phyloP scores from a whole-genome alignment of 2,888 invertebrate species.

The Drosophila neoperkinsi region DNA sequence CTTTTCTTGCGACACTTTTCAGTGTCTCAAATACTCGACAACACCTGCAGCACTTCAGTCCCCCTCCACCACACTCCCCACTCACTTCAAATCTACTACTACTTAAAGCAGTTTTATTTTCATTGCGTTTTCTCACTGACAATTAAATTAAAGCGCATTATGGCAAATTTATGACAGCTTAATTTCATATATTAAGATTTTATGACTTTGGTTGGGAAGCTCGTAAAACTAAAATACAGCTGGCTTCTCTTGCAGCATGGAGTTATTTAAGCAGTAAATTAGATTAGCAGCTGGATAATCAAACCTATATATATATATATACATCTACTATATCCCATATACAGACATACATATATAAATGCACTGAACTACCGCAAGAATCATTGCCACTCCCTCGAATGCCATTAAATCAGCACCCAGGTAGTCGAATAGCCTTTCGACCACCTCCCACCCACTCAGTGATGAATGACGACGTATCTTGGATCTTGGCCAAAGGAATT shows the following conservation, averaged over 20 bases:
- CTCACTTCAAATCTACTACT: background rate
- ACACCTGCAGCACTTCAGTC: constrained; percentile 57
- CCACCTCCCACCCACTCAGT: constrained; percentile 57
- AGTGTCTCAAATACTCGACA: constrained; percentile 19
- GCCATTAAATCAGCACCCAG: constrained; percentile 52
- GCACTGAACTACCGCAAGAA: constrained; percentile 29
- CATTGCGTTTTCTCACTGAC: constrained; percentile 73
- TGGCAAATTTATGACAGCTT: constrained; percentile 82
- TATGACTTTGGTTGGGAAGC: constrained; percentile 47
- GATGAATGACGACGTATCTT: constrained; percentile 62
- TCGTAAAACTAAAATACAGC: constrained; percentile 58
- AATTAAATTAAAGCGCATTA: constrained; percentile 82
- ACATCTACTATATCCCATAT: background rate
- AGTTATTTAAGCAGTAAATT: constrained; percentile 36
- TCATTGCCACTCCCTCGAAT: constrained; percentile 45
- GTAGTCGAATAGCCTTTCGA: constrained; percentile 44
- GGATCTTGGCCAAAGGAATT: constrained; percentile 63
- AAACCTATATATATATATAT: constrained; percentile 31
- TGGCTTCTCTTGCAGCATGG: constrained; percentile 19
- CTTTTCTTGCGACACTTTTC: constrained; percentile 50
- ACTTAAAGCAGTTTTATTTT: constrained; percentile 66
- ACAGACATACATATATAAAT: background rate
- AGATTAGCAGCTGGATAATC: constrained; percentile 71
- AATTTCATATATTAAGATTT: constrained; percentile 82
- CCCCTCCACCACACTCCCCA: background rate